phyloP scores from a whole-genome alignment of 2,113 vertebrate species.

The Phoenicopterus ruber region DNA sequence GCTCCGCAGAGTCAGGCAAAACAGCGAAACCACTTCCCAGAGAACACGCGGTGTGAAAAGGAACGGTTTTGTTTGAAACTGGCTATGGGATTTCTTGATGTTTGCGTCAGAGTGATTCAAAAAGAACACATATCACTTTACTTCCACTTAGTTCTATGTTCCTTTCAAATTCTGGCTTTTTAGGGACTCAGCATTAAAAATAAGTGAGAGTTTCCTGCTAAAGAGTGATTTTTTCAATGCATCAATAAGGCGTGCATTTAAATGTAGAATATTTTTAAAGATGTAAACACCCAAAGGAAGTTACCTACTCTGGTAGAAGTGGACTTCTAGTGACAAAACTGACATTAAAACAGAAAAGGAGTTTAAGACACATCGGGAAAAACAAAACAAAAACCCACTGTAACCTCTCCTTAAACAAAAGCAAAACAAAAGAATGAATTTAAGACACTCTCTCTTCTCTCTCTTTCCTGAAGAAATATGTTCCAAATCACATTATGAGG shows the following conservation, averaged over 20 bases:
- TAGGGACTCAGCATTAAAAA: conserved; percentile 12
- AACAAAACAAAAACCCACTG: not conserved
- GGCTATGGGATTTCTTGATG: not conserved
- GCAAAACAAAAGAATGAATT: not conserved
- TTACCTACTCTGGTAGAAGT: not conserved
- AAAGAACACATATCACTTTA: not conserved
- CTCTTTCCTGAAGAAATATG: not conserved
- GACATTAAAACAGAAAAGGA: too few relatives aligned
- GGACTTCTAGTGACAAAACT: too few relatives aligned
- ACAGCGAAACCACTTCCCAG: not conserved
- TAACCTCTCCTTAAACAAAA: not conserved
- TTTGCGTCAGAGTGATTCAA: not conserved
- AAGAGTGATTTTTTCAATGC: not conserved
- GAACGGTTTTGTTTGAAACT: not conserved
- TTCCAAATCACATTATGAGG: not conserved
- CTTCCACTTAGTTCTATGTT: not conserved
- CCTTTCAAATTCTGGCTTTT: conserved; percentile 14
- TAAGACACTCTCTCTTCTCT: not conserved
- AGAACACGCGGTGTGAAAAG: not conserved
- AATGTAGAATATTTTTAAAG: not conserved
- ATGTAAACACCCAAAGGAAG: not conserved
- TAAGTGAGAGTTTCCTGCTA: not conserved
- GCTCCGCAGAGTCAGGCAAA: not conserved
- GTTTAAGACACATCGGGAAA: not conserved
- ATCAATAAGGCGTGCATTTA: not conserved